phyloP scores from a whole-genome alignment of 2,888 invertebrate species.

The Tenthredo distinguenda region DNA sequence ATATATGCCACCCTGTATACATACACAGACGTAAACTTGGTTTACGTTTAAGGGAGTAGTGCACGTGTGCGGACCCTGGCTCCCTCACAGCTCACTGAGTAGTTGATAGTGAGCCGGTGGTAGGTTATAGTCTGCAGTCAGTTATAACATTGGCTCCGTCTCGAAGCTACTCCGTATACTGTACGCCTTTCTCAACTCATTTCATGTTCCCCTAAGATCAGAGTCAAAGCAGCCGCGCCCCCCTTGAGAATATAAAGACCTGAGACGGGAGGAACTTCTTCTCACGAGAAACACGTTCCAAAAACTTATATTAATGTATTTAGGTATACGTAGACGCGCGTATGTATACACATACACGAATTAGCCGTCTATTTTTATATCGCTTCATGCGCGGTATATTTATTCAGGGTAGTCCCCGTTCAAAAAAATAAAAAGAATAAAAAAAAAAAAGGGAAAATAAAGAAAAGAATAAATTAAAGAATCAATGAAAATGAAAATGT shows the following conservation, averaged over 20 bases:
- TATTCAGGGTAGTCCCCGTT: background rate
- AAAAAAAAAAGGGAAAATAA: background rate
- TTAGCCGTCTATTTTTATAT: background rate
- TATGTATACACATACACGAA: background rate
- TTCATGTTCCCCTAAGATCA: constrained; percentile 35
- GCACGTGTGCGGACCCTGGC: background rate
- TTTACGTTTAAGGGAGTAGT: background rate
- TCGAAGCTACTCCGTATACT: background rate
- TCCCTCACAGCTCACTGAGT: background rate
- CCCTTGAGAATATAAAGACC: background rate
- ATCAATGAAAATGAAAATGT: background rate
- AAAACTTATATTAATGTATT: background rate
- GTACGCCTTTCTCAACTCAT: constrained; percentile 13
- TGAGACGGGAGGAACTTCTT: background rate
- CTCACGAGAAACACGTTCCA: constrained; percentile 21
- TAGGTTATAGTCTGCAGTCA: background rate
- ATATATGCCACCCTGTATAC: background rate
- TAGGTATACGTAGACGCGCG: background rate
- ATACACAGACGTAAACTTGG: background rate
- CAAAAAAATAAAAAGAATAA: background rate
- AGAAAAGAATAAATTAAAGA: background rate
- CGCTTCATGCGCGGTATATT: background rate
- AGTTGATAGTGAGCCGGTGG: background rate
- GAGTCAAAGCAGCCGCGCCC: constrained; percentile 21
- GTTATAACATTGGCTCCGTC: background rate